Evolutionary conservation across 2,113 vertebrate species (phyloP).

Genomic region (Lynx canadensis): DNA sequence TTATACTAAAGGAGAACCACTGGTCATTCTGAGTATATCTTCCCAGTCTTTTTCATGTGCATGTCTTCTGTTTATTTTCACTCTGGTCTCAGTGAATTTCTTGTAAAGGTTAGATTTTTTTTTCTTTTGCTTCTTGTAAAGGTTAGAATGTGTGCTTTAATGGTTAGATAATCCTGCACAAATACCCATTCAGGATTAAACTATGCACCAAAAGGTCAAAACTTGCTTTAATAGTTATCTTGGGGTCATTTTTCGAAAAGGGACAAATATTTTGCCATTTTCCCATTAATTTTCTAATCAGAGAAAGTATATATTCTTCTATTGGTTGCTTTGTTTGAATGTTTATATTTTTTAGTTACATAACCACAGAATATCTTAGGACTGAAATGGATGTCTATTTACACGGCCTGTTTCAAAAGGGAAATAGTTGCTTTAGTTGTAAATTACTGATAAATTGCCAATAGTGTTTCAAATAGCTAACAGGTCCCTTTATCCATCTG

Average conservation of each 20-base stretch:
- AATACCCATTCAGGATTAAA: not conserved
- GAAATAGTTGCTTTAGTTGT: not conserved
- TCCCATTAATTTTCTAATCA: not conserved
- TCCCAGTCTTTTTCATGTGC: not conserved
- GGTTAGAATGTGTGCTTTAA: not conserved
- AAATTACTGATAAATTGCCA: not conserved
- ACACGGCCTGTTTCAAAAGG: not conserved
- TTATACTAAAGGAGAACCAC: not conserved
- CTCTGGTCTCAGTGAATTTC: not conserved
- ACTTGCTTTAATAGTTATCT: not conserved
- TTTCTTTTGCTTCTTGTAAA: not conserved
- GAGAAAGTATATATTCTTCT: not conserved
- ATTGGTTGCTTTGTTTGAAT: not conserved
- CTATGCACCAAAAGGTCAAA: not conserved
- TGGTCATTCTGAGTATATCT: not conserved
- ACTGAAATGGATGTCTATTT: not conserved
- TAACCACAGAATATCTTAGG: not conserved
- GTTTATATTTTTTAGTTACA: not conserved
- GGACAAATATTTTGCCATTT: not conserved
- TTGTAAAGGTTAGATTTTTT: not conserved
- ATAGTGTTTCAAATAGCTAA: not conserved
- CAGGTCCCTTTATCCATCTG: not conserved
- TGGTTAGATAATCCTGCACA: not conserved
- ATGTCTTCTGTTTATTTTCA: not conserved
- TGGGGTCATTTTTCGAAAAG: not conserved